phyloP scores from a whole-genome alignment of 2,797 vertebrate genomes.

The Cichlasoma orientale region DNA sequence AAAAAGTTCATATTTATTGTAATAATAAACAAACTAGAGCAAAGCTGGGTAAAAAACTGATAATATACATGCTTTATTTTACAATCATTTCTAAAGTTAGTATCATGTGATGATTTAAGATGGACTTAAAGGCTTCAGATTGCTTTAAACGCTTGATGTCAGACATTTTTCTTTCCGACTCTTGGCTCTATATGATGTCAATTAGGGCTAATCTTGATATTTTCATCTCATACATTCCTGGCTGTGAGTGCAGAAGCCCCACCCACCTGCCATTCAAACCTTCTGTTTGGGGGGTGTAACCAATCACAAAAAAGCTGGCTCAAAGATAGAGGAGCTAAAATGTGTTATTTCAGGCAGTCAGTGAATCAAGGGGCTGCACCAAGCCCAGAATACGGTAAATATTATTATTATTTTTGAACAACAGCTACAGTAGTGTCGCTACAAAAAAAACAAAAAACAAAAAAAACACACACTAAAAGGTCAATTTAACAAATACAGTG shows the following conservation, averaged over 20 bases:
- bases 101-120: not conserved
- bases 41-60: not conserved
- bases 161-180: not conserved
- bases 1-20: not conserved
- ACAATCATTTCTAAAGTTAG: not conserved
- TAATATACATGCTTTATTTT: not conserved
- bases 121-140: not conserved
- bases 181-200: not conserved
- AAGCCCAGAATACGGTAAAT: not conserved
- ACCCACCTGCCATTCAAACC: not conserved
- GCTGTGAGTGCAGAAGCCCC: not conserved
- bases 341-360: not conserved
- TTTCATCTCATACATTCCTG: not conserved
- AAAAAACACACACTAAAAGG: not conserved
- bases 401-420: not conserved
- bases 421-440: not conserved
- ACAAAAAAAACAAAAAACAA: not conserved
- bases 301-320: not conserved
- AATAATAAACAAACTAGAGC: not conserved
- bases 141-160: not conserved
- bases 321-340: not conserved
- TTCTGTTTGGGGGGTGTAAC: not conserved
- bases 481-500: not conserved
- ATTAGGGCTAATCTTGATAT: not conserved
- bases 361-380: not conserved